phyloP scores from a whole-genome alignment of 2,797 vertebrate species.

The Eulemur albifrons region DNA sequence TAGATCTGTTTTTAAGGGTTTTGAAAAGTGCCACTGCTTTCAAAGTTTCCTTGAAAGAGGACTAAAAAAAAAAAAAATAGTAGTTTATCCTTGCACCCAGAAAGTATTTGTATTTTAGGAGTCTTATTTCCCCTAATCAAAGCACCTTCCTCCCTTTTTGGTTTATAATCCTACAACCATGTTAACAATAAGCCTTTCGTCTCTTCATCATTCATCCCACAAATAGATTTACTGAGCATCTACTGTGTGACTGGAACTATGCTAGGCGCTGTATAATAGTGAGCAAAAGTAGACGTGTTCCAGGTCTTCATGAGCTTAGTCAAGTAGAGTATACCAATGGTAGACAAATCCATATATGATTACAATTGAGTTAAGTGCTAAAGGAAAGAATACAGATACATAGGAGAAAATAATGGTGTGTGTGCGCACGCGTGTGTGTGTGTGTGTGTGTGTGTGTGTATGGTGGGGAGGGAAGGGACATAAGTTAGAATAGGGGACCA shows the following conservation, averaged over 20 bases:
- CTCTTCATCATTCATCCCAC: background rate
- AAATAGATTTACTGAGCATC: background rate
- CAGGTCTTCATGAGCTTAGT: background rate
- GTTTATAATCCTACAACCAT: background rate
- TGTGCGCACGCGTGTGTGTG: no score
- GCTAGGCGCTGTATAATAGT: background rate
- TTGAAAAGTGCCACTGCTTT: slow-evolving; percentile 12
- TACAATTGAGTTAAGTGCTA: background rate
- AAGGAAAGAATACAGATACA: background rate
- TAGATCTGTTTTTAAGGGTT: slow-evolving; percentile 6
- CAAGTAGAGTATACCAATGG: background rate
- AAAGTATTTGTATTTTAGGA: background rate
- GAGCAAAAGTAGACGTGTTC: background rate
- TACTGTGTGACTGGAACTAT: background rate
- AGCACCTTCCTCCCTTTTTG: background rate
- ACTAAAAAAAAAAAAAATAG: background rate
- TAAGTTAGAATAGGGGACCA: background rate
- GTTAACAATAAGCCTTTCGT: slow-evolving; percentile 16
- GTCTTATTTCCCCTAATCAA: background rate
- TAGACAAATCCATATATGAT: background rate
- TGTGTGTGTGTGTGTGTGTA: background rate
- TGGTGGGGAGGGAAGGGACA: background rate
- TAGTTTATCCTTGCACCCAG: background rate
- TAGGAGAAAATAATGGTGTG: background rate
- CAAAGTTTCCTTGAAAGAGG: slow-evolving; percentile 31